phyloP scores from a whole-genome alignment of 2,113 vertebrate genomes.

The Phylloscopus trochiloides region DNA sequence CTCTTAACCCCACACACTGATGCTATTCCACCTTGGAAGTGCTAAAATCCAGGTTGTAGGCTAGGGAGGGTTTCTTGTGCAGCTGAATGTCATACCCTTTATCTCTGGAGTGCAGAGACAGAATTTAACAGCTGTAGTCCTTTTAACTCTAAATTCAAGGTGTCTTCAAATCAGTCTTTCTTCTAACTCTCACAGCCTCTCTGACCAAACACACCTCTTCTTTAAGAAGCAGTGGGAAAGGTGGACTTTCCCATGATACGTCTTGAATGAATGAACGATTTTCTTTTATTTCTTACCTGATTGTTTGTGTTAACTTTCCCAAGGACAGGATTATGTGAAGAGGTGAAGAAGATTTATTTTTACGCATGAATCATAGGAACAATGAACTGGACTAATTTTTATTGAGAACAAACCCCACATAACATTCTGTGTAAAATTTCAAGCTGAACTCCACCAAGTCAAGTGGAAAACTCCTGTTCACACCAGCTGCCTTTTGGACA shows the following conservation, averaged over 20 bases:
- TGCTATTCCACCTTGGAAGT: neutral
- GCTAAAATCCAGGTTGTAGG: neutral
- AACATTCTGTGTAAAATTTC: neutral
- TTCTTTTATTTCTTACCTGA: neutral
- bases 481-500: neutral
- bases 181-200: neutral
- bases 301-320: neutral
- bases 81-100: fast-evolving
- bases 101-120: neutral
- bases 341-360: neutral
- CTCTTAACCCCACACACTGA: neutral
- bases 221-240: neutral
- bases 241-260: neutral
- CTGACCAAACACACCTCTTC: neutral
- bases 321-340: neutral
- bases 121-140: neutral
- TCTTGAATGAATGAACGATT: neutral
- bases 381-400: neutral
- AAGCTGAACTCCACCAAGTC: neutral
- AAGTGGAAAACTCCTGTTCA: neutral
- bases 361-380: neutral
- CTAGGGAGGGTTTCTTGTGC: neutral
- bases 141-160: neutral
- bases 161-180: neutral
- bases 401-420: neutral